Evolutionary conservation across 2,888 invertebrate genomes (phyloP), one percentile per base, ranked within the genome.

Genomic region (Xestobium rufovillosum): DNA sequence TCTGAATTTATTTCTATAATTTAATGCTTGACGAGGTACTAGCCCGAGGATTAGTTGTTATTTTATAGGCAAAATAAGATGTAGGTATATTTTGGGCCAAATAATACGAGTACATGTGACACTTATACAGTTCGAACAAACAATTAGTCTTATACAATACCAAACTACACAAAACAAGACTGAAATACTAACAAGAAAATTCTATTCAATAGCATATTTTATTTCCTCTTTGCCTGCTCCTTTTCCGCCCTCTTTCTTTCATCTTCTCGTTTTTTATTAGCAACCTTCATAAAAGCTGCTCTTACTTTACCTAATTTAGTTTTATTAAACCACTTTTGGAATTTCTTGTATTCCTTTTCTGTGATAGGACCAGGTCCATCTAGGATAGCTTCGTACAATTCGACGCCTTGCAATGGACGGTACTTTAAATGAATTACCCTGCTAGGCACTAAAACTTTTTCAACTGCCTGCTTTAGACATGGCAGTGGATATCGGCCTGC

Each of bases 401-500:
- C 80, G 3, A 48, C 25, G 0, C 68, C 71, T 1, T 59, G 40
- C 6, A 80, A 52, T 0, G 79, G 78, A 14, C 65, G 68, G 37
- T 66, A 65, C 31, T 65, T 65, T 9, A 80, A 55, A 10, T 68
- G 60, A n/a, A 74, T 65, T 12, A 75, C 60, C 27, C 80, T 63
- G 2, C 61, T 57, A 0, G 74, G 61, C 14, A 57, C 57, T 41
- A 80, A 40, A 3, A 76, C 54, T 9, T 50, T 57, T 6, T 67
- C 55, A 0, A 76, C 52, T 0, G 66, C 66, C 29, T 66, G 56
- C 44, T 50, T 67, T 13, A 79, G 68, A 3, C 66, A 57, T 8
- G 69, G 60, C 12, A 78, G 55, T 10, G 76, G 72, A 49, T 73
- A 74, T 1, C 74, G 73, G 31, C 67, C 52, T 4, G 77, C 62